Base-by-base conservation (phyloP, 2,113 vertebrate genomes). In the Cochlearius cochlearius region DNA sequence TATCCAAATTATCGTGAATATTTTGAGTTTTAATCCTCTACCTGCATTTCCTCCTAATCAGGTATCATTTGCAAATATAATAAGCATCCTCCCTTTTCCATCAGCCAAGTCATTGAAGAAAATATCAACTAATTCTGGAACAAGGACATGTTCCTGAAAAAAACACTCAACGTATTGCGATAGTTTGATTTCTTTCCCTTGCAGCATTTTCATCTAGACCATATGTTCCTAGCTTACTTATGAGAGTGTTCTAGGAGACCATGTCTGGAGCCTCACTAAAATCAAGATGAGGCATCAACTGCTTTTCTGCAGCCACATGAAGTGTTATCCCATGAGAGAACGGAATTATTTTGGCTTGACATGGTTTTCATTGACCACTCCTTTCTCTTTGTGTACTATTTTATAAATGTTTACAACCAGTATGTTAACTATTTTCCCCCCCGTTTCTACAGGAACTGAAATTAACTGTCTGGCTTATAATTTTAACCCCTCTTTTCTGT, bases 91-190 rank as follows among this genome's bases (percentile, higher is more conserved):
- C 27, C 21, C 3, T 86, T 88, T 80, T 83, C 19, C 19, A 41
- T 90, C 58, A 85, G 36, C n/a, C 15, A 80, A 94, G 19, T 49
- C 32, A 92, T 23, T 92, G 72, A 95, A 83, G 67, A 88, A 96
- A 95, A 92, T 86, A 94, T 64, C 71, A 88, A 77, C 67, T 94
- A 88, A 95, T 88, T 97, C 79, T 69, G 68, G 59, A 94, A 86
- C 23, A 86, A 53, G 79, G n/a, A 82, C 52, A 88, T 11, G 84
- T 88, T 86, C 50, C n/a, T 77, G 63, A 29, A 88, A 41, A 47
- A 63, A 4, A 7, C 62, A 85, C 55, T 92, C 79, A 66, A 2
- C 1, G 9, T 86, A 79, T 80, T 91, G 75, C 86, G 0, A 2
- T 68, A 58, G 13, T 60, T 95, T 90, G 58, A 76, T 83, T 90